Conservation (phyloP, 1,140 invertebrate genomes). For the Drosophila punjabiensis region DNA sequence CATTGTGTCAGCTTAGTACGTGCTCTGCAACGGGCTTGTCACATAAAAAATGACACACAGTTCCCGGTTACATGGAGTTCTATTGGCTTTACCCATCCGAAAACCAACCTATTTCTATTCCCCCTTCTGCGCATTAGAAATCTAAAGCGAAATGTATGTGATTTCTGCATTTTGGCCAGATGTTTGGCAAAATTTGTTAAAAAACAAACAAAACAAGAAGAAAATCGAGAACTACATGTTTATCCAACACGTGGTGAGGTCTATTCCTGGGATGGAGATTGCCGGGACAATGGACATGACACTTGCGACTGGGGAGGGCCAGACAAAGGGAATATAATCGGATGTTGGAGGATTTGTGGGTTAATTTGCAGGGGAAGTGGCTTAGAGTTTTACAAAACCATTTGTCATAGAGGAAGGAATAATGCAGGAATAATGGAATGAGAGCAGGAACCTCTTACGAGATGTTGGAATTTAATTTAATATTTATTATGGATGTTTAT, state of each 20-base stretch:
- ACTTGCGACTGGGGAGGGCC: constrained; percentile 44
- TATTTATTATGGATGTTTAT: too few species aligned
- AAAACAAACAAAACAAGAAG: constrained; percentile 5
- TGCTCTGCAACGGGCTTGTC: constrained; percentile 71
- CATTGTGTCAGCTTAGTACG: constrained; percentile 83
- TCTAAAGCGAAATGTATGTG: constrained; percentile 56
- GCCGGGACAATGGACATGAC: constrained; percentile 44
- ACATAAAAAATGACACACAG: constrained; percentile 81
- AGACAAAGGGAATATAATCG: constrained; percentile 25
- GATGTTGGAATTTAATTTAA: not conserved
- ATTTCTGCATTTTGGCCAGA: constrained; percentile 50
- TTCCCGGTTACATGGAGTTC: constrained; percentile 47
- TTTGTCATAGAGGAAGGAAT: not conserved
- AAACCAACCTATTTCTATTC: not conserved
- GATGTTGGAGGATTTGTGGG: constrained; percentile 28
- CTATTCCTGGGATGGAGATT: constrained; percentile 11
- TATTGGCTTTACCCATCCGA: constrained; percentile 22
- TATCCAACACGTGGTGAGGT: constrained; percentile 61
- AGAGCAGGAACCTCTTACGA: not conserved
- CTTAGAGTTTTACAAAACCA: constrained; percentile 1
- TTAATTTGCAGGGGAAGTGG: constrained; percentile 34
- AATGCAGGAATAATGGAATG: not conserved
- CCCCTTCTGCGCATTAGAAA: constrained; percentile 53
- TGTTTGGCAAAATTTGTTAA: constrained; percentile 35
- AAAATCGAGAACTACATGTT: constrained; percentile 50